phyloP scores from a whole-genome alignment of 2,888 invertebrate species.

The Limnephilus marmoratus region DNA sequence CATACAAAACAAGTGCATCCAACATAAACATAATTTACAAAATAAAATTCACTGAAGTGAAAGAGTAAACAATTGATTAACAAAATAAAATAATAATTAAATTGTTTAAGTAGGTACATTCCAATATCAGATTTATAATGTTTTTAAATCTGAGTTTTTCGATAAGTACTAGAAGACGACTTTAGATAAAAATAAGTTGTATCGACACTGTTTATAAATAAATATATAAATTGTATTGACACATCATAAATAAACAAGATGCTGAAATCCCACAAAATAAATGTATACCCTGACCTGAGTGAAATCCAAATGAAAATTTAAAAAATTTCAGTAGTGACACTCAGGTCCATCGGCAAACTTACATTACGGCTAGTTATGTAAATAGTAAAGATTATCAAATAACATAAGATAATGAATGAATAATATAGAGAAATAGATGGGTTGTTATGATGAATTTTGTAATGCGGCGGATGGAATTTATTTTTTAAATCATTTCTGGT shows the following conservation, averaged over 20 bases:
- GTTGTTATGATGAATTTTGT: not conserved
- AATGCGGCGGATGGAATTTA: not conserved
- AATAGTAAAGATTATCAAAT: not conserved
- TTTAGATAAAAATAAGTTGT: not conserved
- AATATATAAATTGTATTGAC: not conserved
- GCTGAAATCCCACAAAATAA: not conserved
- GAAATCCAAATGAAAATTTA: not conserved
- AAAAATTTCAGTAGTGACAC: not conserved
- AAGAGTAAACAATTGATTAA: not conserved
- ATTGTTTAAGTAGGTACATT: not conserved
- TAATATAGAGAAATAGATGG: not conserved
- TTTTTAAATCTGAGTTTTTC: not conserved
- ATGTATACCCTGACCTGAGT: not conserved
- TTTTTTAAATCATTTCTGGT: not conserved
- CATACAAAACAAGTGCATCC: conserved; percentile 63
- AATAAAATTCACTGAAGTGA: conserved; percentile 8
- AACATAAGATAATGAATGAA: not conserved
- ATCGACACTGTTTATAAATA: not conserved
- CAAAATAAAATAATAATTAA: not conserved
- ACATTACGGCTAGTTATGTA: not conserved
- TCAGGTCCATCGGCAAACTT: not conserved
- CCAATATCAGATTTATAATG: not conserved
- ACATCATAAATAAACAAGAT: not conserved
- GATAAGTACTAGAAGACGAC: not conserved
- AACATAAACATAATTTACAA: conserved; percentile 51